Conservation (phyloP, 1,140 invertebrate genomes). For the Caenorhabditis latens region DNA sequence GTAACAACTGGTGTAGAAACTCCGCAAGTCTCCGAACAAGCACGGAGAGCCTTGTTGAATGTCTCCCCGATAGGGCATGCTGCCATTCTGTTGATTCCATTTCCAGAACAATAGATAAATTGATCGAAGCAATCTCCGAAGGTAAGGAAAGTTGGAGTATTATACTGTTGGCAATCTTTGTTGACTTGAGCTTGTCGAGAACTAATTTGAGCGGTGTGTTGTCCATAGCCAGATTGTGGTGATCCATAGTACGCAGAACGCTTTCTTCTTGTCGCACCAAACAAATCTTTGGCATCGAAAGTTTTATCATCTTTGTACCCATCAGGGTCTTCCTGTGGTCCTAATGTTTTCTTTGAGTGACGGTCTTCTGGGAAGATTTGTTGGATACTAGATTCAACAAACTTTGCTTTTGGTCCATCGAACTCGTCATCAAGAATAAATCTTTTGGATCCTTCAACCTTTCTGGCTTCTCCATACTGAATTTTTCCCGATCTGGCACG, state of each 20-base stretch:
- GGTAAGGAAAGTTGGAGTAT: slow-evolving; percentile 20
- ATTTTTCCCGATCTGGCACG: slow-evolving; percentile 7
- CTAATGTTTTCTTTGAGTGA: slow-evolving; percentile 26
- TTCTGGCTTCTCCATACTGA: slow-evolving; percentile 9
- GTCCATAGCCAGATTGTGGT: background rate
- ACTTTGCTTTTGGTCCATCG: background rate
- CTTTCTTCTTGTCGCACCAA: slow-evolving; percentile 32
- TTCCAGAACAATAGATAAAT: slow-evolving; percentile 26
- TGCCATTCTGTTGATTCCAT: slow-evolving; percentile 18
- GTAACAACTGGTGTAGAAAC: background rate
- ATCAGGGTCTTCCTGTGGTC: slow-evolving; percentile 17
- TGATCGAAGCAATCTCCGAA: slow-evolving; percentile 45
- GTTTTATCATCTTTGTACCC: slow-evolving; percentile 15
- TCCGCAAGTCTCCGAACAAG: slow-evolving; percentile 37
- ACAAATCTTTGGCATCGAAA: slow-evolving; percentile 28
- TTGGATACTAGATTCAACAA: background rate
- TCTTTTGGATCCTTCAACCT: background rate
- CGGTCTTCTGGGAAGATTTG: slow-evolving; percentile 19
- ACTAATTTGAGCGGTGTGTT: background rate
- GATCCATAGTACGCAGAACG: slow-evolving; percentile 17
- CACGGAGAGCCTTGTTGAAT: slow-evolving; percentile 31
- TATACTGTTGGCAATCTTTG: slow-evolving; percentile 23
- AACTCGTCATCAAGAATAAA: slow-evolving; percentile 25
- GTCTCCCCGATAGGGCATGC: slow-evolving; percentile 32
- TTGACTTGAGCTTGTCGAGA: slow-evolving; percentile 38